Evolutionary conservation across 2,888 invertebrate genomes (phyloP), one percentile per base, ranked within the genome.

Genomic region (Nomada ferruginata): DNA sequence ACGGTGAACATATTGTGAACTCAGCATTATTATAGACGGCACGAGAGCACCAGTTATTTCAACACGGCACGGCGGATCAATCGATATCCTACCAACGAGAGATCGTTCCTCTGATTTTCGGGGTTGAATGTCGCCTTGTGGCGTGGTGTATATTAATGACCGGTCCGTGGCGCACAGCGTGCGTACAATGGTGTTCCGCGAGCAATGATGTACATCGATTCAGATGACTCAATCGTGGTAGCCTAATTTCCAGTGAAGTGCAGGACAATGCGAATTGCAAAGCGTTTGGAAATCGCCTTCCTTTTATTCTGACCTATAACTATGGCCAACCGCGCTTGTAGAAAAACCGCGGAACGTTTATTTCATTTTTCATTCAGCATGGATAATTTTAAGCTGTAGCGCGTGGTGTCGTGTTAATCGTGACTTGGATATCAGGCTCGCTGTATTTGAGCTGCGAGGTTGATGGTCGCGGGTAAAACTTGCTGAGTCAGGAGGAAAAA

Each of bases 221-320:
- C 88, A 82, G 86, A 90, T 87, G 88, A 91, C 90, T 92, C 91
- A 91, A 92, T 92, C 91, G 90, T 79, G 85, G 75, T 82, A 76
- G 79, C 60, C 83, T 76, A 83, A 84, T 82, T 83, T 71, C 36
- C 42, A 42, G 47, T 36, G 50, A 69, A 57, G 70, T 57, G 36
- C 26, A 9, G 47, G 50, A 36, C 64, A 65, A 72, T 64, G 36
- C 65, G 42, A 60, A 61, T 76, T 53, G 44, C 44, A 52, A 66
- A 71, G 36, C 70, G 36, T 15, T 20, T 18, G 20, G 47, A 47
- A 47, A 47, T 47, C 47, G 47, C 13, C 11, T 15, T 47, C 15
- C 47, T 47, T 47, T 15, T 47, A 15, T 13, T 47, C 15, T 47
- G 15, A 47, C 11, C 13, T 13, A 47, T 15, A 47, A 47, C 47